These are phyloP conservation scores for Phyllostomus hastatus DNA, from an alignment of 2,113 vertebrate species.

Conservation along the genomic window DNA sequence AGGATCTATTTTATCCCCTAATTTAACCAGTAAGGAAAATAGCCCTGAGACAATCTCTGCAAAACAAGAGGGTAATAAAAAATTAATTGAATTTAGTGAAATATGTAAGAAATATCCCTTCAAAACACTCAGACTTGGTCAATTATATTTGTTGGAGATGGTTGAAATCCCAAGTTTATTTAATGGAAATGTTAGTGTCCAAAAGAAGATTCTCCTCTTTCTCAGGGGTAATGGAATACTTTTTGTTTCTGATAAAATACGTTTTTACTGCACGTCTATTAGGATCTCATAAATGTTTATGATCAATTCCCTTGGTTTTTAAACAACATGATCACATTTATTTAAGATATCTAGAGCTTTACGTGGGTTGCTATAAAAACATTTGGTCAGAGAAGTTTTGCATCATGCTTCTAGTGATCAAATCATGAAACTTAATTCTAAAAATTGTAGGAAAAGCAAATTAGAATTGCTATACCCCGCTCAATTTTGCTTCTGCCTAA, in stretches of 20 bases:
- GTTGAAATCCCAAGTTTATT: not conserved
- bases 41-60: not conserved
- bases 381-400: constrained; percentile 8
- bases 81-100: constrained; percentile 41
- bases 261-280: not conserved
- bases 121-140: not conserved
- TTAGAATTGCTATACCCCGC: not conserved
- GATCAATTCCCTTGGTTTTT: not conserved
- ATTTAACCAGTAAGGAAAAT: constrained; percentile 38
- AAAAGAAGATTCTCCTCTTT: not conserved
- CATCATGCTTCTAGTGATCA: not conserved
- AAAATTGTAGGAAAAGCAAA: not conserved
- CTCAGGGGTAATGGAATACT: not conserved
- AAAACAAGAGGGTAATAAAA: constrained; percentile 45
- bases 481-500: not conserved
- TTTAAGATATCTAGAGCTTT: constrained; percentile 14
- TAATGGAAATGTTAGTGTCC: constrained; percentile 1
- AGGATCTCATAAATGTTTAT: constrained; percentile 27
- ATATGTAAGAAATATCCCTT: not conserved
- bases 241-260: constrained; percentile 43
- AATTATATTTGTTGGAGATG: constrained; percentile 2
- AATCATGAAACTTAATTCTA: not conserved
- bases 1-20: constrained; percentile 44
- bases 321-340: not conserved
- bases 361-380: not conserved